Evolutionary conservation across 2,113 vertebrate genomes (phyloP).

Genomic region (Myrmophylax atrothorax): DNA sequence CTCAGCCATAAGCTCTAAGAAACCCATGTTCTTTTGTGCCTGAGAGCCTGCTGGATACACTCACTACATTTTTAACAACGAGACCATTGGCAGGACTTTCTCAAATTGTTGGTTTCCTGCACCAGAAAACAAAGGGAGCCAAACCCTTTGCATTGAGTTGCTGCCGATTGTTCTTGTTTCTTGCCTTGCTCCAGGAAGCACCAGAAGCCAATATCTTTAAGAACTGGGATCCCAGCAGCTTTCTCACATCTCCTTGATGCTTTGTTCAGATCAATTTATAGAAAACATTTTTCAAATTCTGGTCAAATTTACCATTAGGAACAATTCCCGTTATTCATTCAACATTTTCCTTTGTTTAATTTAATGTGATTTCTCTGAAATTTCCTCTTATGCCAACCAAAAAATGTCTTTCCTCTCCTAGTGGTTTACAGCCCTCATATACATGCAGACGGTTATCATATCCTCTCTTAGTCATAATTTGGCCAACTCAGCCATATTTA

Average conservation of each 20-base stretch:
- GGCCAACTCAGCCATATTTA: neutral
- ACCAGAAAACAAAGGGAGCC: slow-evolving; percentile 20
- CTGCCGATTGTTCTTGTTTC: neutral
- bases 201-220: neutral
- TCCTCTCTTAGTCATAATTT: slow-evolving; percentile 41
- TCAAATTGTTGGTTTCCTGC: neutral
- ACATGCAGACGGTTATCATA: neutral
- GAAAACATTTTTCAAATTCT: neutral
- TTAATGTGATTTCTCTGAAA: neutral
- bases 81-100: slow-evolving; percentile 28
- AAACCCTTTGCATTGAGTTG: neutral
- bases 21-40: neutral
- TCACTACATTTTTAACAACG: neutral
- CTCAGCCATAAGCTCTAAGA: neutral
- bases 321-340: neutral
- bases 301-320: neutral
- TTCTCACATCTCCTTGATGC: neutral
- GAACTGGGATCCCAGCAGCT: neutral
- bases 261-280: neutral
- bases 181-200: neutral
- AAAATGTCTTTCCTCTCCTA: neutral
- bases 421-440: slow-evolving; percentile 16
- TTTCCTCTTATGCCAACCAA: neutral
- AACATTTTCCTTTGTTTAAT: neutral
- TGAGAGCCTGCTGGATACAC: slow-evolving; percentile 14